Conservation (phyloP, 2,113 vertebrate genomes). For the Arvicanthis niloticus region DNA sequence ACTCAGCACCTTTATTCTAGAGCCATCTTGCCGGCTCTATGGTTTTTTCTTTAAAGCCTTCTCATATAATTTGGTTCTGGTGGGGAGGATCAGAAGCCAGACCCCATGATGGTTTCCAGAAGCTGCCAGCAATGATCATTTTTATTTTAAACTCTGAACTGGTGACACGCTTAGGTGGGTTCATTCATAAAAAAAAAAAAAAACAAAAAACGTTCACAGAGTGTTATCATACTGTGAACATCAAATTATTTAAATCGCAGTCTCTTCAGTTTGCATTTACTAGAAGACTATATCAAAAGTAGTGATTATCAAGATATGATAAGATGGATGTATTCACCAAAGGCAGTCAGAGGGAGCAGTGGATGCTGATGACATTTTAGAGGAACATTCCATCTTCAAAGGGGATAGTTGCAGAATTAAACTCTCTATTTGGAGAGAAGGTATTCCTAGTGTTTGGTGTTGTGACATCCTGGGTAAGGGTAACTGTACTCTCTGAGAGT, state of each 20-base stretch:
- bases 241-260: constrained; percentile 82
- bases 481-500: constrained; percentile 91
- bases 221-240: constrained; percentile 82
- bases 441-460: constrained; percentile 93
- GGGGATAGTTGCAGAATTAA: constrained; percentile 86
- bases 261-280: constrained; percentile 83
- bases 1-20: background rate
- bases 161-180: constrained; percentile 62
- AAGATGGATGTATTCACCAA: constrained; percentile 83
- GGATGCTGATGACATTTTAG: constrained; percentile 84
- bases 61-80: constrained; percentile 18
- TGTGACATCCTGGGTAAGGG: constrained; percentile 90
- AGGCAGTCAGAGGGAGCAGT: constrained; percentile 82
- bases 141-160: constrained; percentile 70
- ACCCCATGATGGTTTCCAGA: background rate
- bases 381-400: constrained; percentile 86
- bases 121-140: background rate
- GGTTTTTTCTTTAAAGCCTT: background rate
- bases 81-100: background rate
- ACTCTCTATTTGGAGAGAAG: constrained; percentile 87
- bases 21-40: background rate
- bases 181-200: constrained; percentile 72
- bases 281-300: constrained; percentile 85
- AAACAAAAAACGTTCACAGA: constrained; percentile 82
- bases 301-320: constrained; percentile 85